These are phyloP conservation scores for Microplitis demolitor DNA, from an alignment of 1,140 invertebrate genomes.

Conservation along the genomic window DNA sequence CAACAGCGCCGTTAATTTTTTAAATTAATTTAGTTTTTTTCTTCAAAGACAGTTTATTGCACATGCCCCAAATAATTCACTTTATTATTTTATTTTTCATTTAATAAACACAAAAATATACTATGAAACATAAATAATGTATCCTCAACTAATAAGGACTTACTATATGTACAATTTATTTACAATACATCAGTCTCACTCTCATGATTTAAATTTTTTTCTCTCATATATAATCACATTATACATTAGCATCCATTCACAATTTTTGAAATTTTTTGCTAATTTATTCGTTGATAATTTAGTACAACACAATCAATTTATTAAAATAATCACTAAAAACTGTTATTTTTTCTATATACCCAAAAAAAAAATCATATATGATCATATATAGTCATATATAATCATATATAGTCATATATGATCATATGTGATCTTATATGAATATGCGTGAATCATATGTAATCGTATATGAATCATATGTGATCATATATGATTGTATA, in stretches of 20 bases:
- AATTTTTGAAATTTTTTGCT: not conserved
- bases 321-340: not conserved
- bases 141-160: not conserved
- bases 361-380: too few species aligned
- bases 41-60: conserved; percentile 1
- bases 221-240: not conserved
- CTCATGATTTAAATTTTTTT: conserved; percentile 11
- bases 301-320: too few species aligned
- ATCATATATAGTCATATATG: too few species aligned
- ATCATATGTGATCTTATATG: too few species aligned
- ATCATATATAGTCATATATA: too few species aligned
- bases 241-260: not conserved
- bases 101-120: conserved; percentile 24
- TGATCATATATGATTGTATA: too few species aligned
- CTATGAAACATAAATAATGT: conserved; percentile 17
- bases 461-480: too few species aligned
- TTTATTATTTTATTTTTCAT: not conserved
- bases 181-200: conserved; percentile 24
- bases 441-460: too few species aligned
- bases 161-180: conserved; percentile 22
- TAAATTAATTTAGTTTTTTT: too few species aligned
- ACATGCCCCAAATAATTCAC: conserved; percentile 8
- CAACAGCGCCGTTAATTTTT: not conserved
- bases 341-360: too few species aligned
- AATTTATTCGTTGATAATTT: conserved; percentile 15